phyloP scores from a whole-genome alignment of 1,140 invertebrate genomes.

The Chrysopa pallens region DNA sequence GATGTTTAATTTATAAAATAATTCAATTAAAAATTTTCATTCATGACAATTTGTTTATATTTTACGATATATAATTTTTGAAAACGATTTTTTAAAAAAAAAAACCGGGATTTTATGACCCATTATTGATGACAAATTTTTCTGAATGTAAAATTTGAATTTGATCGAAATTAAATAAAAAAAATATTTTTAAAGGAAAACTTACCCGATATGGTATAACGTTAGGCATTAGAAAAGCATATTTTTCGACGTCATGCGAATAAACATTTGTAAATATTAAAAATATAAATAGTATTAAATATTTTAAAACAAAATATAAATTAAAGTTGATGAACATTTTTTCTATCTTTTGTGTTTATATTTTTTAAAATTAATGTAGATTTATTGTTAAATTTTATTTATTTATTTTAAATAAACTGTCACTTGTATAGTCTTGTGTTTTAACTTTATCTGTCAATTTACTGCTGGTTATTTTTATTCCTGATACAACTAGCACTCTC shows the following conservation, averaged over 20 bases:
- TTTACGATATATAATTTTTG: constrained; percentile 1
- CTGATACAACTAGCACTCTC: too few species aligned
- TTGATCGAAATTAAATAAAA: constrained; percentile 1
- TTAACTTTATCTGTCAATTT: too few species aligned
- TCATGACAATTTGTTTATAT: background rate
- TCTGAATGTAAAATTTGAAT: constrained; percentile 2
- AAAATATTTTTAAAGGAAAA: constrained; percentile 5
- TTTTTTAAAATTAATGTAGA: too few species aligned
- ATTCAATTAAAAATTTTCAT: background rate
- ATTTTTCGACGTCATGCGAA: constrained; percentile 23
- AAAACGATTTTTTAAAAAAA: constrained; percentile 1
- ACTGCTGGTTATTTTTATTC: too few species aligned
- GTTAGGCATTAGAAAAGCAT: constrained; percentile 50
- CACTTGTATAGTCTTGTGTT: too few species aligned
- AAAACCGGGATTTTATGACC: background rate
- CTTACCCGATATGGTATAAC: constrained; percentile 46
- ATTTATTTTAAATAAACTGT: too few species aligned
- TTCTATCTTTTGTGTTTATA: too few species aligned
- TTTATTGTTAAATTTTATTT: too few species aligned
- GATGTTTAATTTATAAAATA: background rate
- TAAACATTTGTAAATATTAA: too few species aligned
- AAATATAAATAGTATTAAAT: too few species aligned
- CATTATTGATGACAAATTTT: background rate
- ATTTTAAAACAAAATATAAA: too few species aligned
- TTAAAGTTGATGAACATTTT: too few species aligned